phyloP scores from a whole-genome alignment of 2,888 invertebrate genomes.

The Nephrotoma appendiculata region DNA sequence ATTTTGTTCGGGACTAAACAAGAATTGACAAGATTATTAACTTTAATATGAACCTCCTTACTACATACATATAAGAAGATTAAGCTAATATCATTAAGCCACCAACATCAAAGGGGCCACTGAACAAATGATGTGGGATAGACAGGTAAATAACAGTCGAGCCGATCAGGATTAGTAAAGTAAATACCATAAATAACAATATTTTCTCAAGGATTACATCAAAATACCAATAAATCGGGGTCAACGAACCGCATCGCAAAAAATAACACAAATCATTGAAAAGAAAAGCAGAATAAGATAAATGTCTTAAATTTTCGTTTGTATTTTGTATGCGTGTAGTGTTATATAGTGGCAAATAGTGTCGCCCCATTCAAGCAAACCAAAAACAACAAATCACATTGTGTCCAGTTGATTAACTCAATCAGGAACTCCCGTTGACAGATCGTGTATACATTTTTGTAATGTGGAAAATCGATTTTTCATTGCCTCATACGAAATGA shows the following conservation, averaged over 20 bases:
- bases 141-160: no score
- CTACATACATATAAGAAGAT: no score
- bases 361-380: not conserved
- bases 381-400: not conserved
- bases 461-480: not conserved
- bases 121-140: no score
- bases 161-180: no score
- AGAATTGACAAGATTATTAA: no score
- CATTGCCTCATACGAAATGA: not conserved
- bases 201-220: not conserved
- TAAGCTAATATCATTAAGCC: no score
- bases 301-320: not conserved
- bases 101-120: no score
- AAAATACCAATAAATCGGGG: not conserved
- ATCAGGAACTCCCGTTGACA: not conserved
- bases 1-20: no score
- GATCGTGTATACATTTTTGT: not conserved
- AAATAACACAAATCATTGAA: not conserved
- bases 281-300: not conserved
- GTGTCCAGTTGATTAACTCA: not conserved
- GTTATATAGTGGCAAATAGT: not conserved
- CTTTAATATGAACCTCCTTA: no score
- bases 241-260: not conserved
- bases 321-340: not conserved
- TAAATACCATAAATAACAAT: no score